Conservation (phyloP, 2,888 invertebrate species). For the Opisthograptis luteolata region DNA sequence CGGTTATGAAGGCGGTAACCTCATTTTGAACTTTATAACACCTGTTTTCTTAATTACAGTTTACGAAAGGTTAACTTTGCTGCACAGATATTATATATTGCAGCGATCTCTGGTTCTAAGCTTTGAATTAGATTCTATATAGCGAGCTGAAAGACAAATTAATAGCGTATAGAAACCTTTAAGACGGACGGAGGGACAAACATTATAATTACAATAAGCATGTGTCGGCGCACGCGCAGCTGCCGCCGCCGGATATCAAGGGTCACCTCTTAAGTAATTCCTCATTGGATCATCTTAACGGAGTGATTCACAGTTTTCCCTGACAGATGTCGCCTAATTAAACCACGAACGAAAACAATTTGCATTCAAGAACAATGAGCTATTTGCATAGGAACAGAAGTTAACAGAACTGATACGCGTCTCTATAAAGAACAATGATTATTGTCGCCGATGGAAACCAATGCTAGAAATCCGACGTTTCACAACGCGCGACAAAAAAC, state of each 20-base stretch:
- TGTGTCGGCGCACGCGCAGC: conserved; percentile 58
- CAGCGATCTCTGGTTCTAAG: too few species aligned
- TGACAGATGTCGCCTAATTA: conserved; percentile 82
- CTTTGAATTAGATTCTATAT: neutral
- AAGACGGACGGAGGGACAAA: conserved; percentile 49
- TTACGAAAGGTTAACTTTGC: too few species aligned
- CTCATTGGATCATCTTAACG: conserved; percentile 74
- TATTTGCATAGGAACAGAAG: conserved; percentile 71
- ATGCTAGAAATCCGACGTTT: conserved; percentile 77
- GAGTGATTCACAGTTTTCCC: conserved; percentile 78
- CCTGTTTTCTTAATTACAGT: too few species aligned
- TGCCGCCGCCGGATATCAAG: conserved; percentile 76
- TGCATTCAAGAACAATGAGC: conserved; percentile 73
- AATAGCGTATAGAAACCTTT: conserved; percentile 28
- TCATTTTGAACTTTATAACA: too few species aligned
- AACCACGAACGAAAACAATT: conserved; percentile 77
- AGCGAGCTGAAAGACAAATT: neutral
- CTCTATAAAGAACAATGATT: conserved; percentile 71
- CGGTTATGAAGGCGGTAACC: too few species aligned
- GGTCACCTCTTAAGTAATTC: conserved; percentile 77
- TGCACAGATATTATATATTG: too few species aligned
- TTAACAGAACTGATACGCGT: conserved; percentile 54
- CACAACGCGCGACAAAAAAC: conserved; percentile 58
- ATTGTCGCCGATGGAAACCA: conserved; percentile 73
- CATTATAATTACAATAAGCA: conserved; percentile 68